Evolutionary conservation across 2,797 vertebrate genomes (phyloP), one percentile per base, ranked within the genome.

Genomic region (Melanotaenia nigrans): DNA sequence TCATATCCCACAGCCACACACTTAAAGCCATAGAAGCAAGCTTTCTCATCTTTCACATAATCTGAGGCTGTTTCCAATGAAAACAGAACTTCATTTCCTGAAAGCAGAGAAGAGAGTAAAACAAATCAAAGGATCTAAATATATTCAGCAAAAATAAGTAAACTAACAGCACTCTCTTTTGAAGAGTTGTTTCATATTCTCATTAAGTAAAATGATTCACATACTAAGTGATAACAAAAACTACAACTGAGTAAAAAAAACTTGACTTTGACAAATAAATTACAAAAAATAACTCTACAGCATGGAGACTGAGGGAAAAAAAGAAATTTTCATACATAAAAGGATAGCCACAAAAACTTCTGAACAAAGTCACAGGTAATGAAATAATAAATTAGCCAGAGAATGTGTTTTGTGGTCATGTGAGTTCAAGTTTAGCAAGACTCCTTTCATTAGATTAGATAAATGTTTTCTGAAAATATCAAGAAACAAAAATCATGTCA

Each of bases 11-110:
- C 95, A 69, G 97, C 96, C 0, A 97, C 96, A 91, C 97, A 99
- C 78, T 99, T 99, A 85, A 99, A 99, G 70, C 98, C 98, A 75
- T 97, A 99, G 89, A 99, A 99, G 77, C 94, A 96, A 61, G 98
- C 96, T 82, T 99, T 99, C 83, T 99, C 98, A 90, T 99, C 98
- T 93, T 99, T 99, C 42, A 99, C 97, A 40, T 99, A 99, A 92
- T 99, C 98, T 16, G 98, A 99, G 1, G 98, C 98, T 0, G 98
- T 99, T 92, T 99, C 98, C 89, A 99, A 83, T 40, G 98, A 99
- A 92, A 99, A 99, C 36, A 99, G 94, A 38, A 96, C 96, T 92
- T 99, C 98, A 54, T 99, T 99, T 88, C 98, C 98, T 99, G 90
- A 68, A 45, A 85, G 77, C 0, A 81, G 0, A 90, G 82, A 75